These are phyloP conservation scores for Eristalis tenax DNA, from an alignment of 2,888 invertebrate species.

Conservation along the genomic window DNA sequence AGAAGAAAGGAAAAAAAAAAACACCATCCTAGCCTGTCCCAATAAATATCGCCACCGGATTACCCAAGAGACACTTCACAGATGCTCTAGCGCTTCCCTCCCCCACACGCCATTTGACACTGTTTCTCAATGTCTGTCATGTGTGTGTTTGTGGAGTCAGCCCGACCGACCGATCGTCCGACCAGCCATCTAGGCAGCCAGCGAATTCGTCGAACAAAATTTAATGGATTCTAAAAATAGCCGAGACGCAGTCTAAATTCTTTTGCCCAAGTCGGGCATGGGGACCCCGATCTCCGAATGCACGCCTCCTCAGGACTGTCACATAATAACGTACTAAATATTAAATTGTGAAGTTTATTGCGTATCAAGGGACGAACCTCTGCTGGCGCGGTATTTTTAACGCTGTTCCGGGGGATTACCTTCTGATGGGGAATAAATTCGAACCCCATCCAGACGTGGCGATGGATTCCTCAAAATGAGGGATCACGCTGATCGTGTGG, in stretches of 20 bases:
- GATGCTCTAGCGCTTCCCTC: not conserved
- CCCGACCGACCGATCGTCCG: not conserved
- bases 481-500: not conserved
- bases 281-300: not conserved
- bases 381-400: conserved; percentile 24
- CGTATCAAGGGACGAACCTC: conserved; percentile 25
- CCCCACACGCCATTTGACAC: conserved; percentile 18
- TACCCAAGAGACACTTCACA: not conserved
- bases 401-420: conserved; percentile 17
- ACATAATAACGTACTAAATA: conserved; percentile 43
- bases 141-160: not conserved
- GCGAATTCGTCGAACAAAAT: conserved; percentile 50
- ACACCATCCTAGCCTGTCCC: not conserved
- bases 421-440: not conserved
- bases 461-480: not conserved
- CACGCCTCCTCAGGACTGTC: conserved; percentile 32
- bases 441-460: not conserved
- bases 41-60: not conserved
- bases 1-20: not conserved
- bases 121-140: conserved; percentile 19
- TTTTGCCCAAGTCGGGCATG: not conserved
- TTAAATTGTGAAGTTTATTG: conserved; percentile 43
- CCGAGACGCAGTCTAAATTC: conserved; percentile 37
- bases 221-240: conserved; percentile 51
- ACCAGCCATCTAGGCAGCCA: not conserved